Base-by-base conservation (phyloP, 2,797 vertebrate species). In the Helostoma temminkii region DNA sequence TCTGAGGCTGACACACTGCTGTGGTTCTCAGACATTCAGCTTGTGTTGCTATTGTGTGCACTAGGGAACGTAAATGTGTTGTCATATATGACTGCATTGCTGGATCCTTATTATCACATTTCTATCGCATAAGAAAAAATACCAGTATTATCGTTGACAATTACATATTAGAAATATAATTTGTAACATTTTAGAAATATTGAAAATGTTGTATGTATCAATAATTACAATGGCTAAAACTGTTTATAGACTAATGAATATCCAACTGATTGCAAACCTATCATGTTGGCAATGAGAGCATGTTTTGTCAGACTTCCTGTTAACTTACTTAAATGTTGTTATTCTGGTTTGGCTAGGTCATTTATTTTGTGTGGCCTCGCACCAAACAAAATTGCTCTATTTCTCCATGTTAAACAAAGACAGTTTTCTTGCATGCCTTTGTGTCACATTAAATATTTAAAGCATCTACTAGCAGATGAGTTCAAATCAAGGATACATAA, bases 331-430 rank as follows among this genome's bases (percentile, higher is more conserved):
- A 53, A 32, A 74, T 56, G 63, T 60, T 75, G 73, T 49, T 19
- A 11, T 66, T 75, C 74, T 62, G 19, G 71, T 84, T 80, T 68
- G 32, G 10, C 55, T 9, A 55, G 41, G 45, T 42, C 19, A 26
- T 1, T 10, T 57, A 16, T 63, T 59, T 62, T 56, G 9, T 56
- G n/a, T 56, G 21, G 39, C 5, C 24, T 34, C 57, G 16, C 6
- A n/a, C 4, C 24, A n/a, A 52, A 60, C 19, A 50, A 47, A 34
- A 49, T 7, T 11, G 5, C 2, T 11, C 8, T 28, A 3, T 15
- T 0, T 41, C n/a, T 37, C 24, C 3, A 12, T 10, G 8, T 26
- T 34, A 1, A 21, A 3, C 36, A 25, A 16, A 21, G 21, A 18
- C 19, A 22, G 5, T 26, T 41, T 61, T 59, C 4, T 66, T 52